Evolutionary conservation across 2,888 invertebrate species (phyloP).

Genomic region (Hydraecia micacea): DNA sequence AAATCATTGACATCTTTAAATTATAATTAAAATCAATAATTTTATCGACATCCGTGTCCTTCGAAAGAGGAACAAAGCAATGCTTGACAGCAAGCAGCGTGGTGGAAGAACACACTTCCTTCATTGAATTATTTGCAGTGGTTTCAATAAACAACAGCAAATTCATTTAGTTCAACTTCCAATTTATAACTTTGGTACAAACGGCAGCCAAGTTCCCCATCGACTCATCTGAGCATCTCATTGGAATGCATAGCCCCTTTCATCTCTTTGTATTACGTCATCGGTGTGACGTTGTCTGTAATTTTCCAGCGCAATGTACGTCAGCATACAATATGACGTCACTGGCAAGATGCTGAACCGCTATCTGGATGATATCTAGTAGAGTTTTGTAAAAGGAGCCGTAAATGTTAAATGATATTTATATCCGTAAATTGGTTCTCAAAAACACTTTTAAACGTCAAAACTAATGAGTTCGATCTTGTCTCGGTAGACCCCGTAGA

Average conservation of each 20-base stretch:
- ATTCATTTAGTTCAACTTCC: not conserved
- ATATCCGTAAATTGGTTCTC: too few species aligned
- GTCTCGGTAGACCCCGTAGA: too few species aligned
- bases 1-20: too few species aligned
- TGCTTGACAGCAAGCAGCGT: not conserved
- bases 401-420: not conserved
- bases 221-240: not conserved
- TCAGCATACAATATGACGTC: slow-evolving; percentile 41
- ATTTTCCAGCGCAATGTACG: slow-evolving; percentile 36
- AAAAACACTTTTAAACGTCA: too few species aligned
- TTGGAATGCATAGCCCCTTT: slow-evolving; percentile 23
- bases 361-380: not conserved
- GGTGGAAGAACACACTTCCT: not conserved
- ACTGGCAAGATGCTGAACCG: slow-evolving; percentile 7
- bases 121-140: not conserved
- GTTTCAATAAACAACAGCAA: not conserved
- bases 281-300: slow-evolving; percentile 25
- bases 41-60: not conserved
- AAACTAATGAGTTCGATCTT: too few species aligned
- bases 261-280: slow-evolving; percentile 7
- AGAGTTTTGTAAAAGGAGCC: not conserved
- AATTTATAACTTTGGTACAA: not conserved
- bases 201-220: not conserved
- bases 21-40: not conserved
- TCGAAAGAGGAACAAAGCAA: not conserved